Evolutionary conservation across 1,140 invertebrate genomes (phyloP).

Genomic region (Trichonephila clavata): DNA sequence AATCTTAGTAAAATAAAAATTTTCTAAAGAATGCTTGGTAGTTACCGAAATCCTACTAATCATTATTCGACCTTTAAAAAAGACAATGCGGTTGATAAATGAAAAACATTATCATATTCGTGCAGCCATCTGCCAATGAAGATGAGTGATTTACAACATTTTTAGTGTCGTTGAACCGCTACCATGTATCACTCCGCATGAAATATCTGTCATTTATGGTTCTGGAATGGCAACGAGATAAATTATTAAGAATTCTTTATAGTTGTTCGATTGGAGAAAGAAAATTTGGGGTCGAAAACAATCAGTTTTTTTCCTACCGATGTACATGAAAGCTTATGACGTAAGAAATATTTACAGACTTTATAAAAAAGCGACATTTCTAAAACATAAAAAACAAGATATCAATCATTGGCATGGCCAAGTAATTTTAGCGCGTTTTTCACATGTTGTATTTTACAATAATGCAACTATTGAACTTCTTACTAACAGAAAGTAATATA

Average conservation of each 20-base stretch:
- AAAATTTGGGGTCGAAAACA: neutral
- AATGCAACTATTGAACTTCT: too few relatives aligned
- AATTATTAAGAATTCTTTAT: neutral
- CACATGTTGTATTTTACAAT: too few relatives aligned
- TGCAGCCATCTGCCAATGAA: neutral
- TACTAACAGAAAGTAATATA: too few relatives aligned
- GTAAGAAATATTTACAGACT: neutral
- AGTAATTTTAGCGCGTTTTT: too few relatives aligned
- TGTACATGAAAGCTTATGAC: neutral
- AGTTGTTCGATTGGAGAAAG: neutral
- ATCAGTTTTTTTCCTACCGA: neutral
- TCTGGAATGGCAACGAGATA: neutral
- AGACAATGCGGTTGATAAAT: neutral
- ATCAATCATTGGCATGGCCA: too few relatives aligned
- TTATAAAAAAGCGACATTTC: too few relatives aligned
- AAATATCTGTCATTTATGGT: neutral
- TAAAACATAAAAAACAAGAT: too few relatives aligned
- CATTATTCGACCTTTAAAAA: neutral
- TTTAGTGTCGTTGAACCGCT: conserved; percentile 29
- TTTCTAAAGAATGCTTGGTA: neutral
- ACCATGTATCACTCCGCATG: neutral
- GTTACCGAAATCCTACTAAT: neutral
- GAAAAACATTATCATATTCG: neutral
- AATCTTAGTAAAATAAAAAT: neutral
- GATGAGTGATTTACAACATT: neutral